Percentiles rank a stretch among this genome's conserved stretches.
Evolutionary conservation across 2,113 vertebrate species (phyloP).

Genomic region (Phyllostomus discolor): DNA sequence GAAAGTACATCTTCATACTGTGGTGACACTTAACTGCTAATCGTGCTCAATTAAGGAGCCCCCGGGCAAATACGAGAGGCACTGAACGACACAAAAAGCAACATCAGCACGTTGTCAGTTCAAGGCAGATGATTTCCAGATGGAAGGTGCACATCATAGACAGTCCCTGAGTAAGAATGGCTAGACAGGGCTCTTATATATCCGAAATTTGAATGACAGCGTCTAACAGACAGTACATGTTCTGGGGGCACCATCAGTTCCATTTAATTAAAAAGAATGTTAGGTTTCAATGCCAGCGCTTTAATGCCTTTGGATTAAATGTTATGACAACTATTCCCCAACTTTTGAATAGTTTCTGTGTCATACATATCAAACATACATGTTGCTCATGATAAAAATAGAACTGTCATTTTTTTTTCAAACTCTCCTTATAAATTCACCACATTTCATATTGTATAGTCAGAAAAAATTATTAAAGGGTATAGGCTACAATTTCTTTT

Average conservation of each 20-base stretch:
- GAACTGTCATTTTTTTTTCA: not conserved
- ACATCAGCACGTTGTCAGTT: not conserved
- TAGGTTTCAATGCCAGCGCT: not conserved
- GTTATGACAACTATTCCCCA: not conserved
- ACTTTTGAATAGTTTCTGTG: not conserved
- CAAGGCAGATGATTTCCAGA: not conserved
- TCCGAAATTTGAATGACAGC: not conserved
- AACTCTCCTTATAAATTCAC: constrained; percentile 22
- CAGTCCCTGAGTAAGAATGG: not conserved
- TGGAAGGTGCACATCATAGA: not conserved
- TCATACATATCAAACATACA: not conserved
- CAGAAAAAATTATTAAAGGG: not conserved
- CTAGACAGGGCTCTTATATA: not conserved
- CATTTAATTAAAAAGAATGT: not conserved
- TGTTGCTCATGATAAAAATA: not conserved
- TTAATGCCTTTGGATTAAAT: not conserved
- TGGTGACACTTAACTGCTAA: constrained; percentile 25
- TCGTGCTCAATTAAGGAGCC: constrained; percentile 7
- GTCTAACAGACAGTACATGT: not conserved
- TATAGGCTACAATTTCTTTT: not conserved
- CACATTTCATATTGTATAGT: not conserved
- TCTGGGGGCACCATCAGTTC: not conserved
- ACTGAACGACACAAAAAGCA: not conserved
- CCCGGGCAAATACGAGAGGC: constrained; percentile 40
- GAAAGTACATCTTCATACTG: not conserved